A percentile compares a stretch with the other conserved stretches of the same genome.
These are phyloP conservation scores for Todiramphus saurophagus DNA, from an alignment of 2,113 vertebrate genomes.

Conservation along the genomic window DNA sequence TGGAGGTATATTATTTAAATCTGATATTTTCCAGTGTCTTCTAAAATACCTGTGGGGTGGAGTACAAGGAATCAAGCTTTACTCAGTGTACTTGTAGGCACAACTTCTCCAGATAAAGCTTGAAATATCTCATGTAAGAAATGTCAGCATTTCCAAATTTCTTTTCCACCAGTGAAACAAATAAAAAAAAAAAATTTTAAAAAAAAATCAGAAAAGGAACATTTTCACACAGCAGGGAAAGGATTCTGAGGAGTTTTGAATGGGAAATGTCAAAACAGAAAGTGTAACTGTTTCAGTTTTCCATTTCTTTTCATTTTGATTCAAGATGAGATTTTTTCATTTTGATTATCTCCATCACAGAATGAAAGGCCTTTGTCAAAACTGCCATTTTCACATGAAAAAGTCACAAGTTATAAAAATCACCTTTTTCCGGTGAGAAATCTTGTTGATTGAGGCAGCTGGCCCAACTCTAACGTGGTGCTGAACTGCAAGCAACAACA, in stretches of 20 bases:
- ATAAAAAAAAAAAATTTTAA: neutral
- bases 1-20: neutral
- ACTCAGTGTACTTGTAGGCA: slow-evolving; percentile 19
- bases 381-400: slow-evolving; percentile 50
- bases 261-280: slow-evolving; percentile 67
- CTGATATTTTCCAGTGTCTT: neutral
- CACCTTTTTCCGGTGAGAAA: slow-evolving; percentile 20
- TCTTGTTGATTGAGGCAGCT: neutral
- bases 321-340: slow-evolving; percentile 50
- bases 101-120: slow-evolving; percentile 29
- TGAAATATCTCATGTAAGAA: slow-evolving; percentile 54
- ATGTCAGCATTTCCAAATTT: slow-evolving; percentile 50
- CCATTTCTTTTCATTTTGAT: slow-evolving; percentile 46
- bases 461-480: neutral
- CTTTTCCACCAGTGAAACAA: slow-evolving; percentile 6
- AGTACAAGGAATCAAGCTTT: neutral
- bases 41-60: neutral
- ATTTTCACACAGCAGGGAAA: slow-evolving; percentile 56
- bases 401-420: slow-evolving; percentile 54
- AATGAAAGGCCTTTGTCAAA: slow-evolving; percentile 63
- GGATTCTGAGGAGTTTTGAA: slow-evolving; percentile 60
- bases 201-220: slow-evolving; percentile 30
- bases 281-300: slow-evolving; percentile 57
- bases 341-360: slow-evolving; percentile 59
- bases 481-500: neutral